Base-by-base conservation (phyloP, 1,140 invertebrate genomes). In the Linepithema humile region DNA sequence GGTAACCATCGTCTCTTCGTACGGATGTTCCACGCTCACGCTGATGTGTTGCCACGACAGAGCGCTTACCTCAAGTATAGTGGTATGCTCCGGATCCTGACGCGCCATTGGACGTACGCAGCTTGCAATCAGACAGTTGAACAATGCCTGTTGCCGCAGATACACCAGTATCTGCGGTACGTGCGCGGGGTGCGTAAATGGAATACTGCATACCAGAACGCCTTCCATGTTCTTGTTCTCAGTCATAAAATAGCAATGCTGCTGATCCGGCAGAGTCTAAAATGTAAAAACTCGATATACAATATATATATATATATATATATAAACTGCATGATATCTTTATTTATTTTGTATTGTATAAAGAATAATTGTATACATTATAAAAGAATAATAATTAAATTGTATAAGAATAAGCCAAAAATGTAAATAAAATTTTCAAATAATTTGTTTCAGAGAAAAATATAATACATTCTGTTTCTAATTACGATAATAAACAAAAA, bases 171-270 rank as follows among this genome's bases (percentile, higher is more conserved):
- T 97, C 89, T 97, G 96, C 17, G 98, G 97, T n/a, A 99, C 98
- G 91, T 99, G 97, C 7, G 97, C 97, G 2, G 98, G 98, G 95
- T 99, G 98, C 2, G 98, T 98, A 92, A 99, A 99, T 0, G 98
- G 98, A 82, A 99, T 97, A 72, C 96, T 97, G 23, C 95, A 95
- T 20, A 99, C 96, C 88, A 98, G 92, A 40, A 97, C 96, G 3
- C 97, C 98, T 64, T 97, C 96, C 93, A 99, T 95, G 15, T 96
- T 96, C 85, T 96, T 96, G 82, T 96, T 96, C 91, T 98, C 97
- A 3, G 97, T 98, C 94, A 99, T 96, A 92, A 98, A 98, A 92
- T 99, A 99, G 91, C 98, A 98, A 92, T 99, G 98, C 45, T 97
- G 96, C 91, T 99, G 98, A 91, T 99, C 98, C 0, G 98, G 98